Evolutionary conservation across 2,113 vertebrate species (phyloP), one percentile per base, ranked within the genome.

Genomic region (Scalopus aquaticus): DNA sequence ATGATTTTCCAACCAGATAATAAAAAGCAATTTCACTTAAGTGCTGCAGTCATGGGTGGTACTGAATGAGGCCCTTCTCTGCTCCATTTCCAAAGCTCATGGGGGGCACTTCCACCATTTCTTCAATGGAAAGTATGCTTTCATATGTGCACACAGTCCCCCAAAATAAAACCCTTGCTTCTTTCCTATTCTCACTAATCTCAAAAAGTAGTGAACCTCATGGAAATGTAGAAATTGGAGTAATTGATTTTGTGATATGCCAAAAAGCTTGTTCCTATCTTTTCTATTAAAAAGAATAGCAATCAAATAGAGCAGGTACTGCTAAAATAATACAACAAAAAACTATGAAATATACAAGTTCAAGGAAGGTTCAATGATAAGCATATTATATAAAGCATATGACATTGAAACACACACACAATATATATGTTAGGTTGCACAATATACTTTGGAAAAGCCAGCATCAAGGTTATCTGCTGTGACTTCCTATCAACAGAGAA

Each of bases 391-490:
- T 79, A 73, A 60, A 91, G 79, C 15, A 88, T 5, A 64, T 26
- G 24, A 39, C 35, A 76, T 3, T 82, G 6, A 86, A 65, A 69
- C 6, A 67, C 64, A 81, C 26, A 84, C 12, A 42, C 60, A 85
- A n/a, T n/a, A n/a, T n/a, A n/a, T n/a, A n/a, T n/a, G n/a, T n/a
- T n/a, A n/a, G n/a, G n/a, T n/a, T n/a, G 3, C 32, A 77, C 42
- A 64, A 65, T n/a, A 85, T 30, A 37, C 91, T 81, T 87, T 91
- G 72, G 44, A 88, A 94, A 96, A 94, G 74, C n/a, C 32, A 92
- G 56, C 89, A 96, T 81, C 93, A 90, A 96, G 76, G 94, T 96
- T 95, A 93, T 97, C 94, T 91, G 13, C 67, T 74, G 22, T 91
- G 91, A 93, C 89, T 94, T 92, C 49, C 26, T 62, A 82, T 96